Base-by-base conservation (phyloP, 1,140 invertebrate species). In the Tetramorium alpestre region DNA sequence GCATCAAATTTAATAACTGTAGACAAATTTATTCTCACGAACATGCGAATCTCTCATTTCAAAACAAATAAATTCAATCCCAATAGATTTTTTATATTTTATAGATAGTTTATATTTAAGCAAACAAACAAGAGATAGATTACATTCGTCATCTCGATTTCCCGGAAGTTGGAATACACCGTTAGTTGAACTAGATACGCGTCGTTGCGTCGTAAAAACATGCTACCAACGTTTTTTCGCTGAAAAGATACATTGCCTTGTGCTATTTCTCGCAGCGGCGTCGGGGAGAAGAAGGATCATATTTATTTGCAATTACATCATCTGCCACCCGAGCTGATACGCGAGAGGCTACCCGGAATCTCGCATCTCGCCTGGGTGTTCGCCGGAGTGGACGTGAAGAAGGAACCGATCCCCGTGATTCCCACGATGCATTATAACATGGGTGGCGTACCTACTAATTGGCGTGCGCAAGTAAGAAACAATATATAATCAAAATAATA, bases 361-460 rank as follows among this genome's bases (percentile, higher is more conserved):
- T 94, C 95, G 2, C 98, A 98, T 94, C 97, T 98, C 0, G 97
- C 98, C 3, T 97, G 97, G 96, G 98, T 98, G 76, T 98, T 98
- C 94, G 97, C 98, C 58, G 98, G 98, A 22, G 98, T 99, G 38
- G 97, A 98, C 94, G 97, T 98, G 0, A 97, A 97, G 2, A 96
- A 97, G 70, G 97, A 98, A 90, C 98, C 98, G 2, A 98, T 98
- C 90, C 98, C 98, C n/a, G 97, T 98, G 2, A 94, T 98, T 33
- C 98, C 98, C 3, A 98, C 98, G 5, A 97, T 98, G 1, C 98
- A 98, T 94, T 98, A 98, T 94, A 98, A 98, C 91, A 98, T 98
- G 98, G 98, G 98, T 18, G 98, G 98, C 38, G 95, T 97, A 54
- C 98, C 98, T 8, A 98, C 98, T 2, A 98, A 98, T 94, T 98